phyloP scores from a whole-genome alignment of 2,888 invertebrate genomes.

The Caenorhabditis auriculariae region DNA sequence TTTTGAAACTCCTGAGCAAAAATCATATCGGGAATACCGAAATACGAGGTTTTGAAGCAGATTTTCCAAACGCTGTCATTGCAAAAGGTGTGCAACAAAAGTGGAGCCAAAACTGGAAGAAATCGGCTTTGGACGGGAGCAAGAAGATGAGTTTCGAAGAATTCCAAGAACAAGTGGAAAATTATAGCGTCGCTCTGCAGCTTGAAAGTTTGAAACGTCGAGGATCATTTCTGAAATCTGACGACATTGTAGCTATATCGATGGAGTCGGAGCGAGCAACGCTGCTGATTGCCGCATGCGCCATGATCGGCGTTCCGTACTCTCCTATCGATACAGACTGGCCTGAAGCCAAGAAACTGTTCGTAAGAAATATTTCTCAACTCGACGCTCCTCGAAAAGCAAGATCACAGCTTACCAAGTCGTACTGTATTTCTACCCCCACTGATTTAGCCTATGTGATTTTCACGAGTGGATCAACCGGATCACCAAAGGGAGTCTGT shows the following conservation, averaged over 20 bases:
- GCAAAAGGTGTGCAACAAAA: no score
- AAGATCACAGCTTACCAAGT: not conserved
- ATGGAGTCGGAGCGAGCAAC: constrained; percentile 12
- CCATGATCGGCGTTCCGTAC: constrained; percentile 32
- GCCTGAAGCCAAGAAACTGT: constrained; percentile 26
- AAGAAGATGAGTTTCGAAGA: constrained; percentile 3
- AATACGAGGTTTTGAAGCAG: not conserved
- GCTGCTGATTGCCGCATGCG: constrained; percentile 28
- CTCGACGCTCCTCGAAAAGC: not conserved
- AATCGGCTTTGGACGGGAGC: not conserved
- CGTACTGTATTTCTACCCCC: not conserved
- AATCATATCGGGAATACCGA: not conserved
- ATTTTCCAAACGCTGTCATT: no score
- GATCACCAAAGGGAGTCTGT: constrained; percentile 55
- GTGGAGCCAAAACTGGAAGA: not conserved
- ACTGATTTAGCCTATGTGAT: constrained; percentile 35
- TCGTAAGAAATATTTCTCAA: not conserved
- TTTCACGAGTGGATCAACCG: constrained; percentile 59
- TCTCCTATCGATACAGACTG: constrained; percentile 42
- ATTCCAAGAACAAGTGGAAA: constrained; percentile 6
- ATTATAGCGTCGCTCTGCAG: not conserved
- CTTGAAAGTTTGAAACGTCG: not conserved
- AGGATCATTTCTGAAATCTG: constrained; percentile 8
- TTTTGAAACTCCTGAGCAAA: constrained; percentile 11
- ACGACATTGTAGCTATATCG: constrained; percentile 25